Conservation (phyloP, 2,888 invertebrate species). For the Dichetophora obliterata region DNA sequence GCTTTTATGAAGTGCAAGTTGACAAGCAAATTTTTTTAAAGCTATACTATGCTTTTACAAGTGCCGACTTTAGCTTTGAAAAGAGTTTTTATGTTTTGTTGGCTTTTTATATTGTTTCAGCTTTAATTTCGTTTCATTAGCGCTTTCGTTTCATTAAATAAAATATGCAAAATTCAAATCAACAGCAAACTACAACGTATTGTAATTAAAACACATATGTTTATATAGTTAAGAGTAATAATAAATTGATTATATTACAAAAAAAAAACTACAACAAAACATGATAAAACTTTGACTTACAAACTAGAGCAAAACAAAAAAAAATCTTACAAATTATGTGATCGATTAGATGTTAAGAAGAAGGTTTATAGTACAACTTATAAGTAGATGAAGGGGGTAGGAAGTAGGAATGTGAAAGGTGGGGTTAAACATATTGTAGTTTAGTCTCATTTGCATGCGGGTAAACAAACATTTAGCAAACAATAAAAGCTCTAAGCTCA, state of each 20-base stretch:
- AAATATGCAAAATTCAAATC: slow-evolving; percentile 2
- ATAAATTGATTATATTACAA: slow-evolving; percentile 1
- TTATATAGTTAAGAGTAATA: background rate
- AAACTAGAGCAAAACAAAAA: slow-evolving; percentile 7
- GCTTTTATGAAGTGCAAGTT: no score
- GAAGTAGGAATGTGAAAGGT: background rate
- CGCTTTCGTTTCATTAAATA: background rate
- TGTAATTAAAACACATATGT: background rate
- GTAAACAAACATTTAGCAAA: slow-evolving; percentile 30
- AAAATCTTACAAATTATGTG: background rate
- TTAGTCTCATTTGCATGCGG: slow-evolving; percentile 30
- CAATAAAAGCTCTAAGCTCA: slow-evolving; percentile 11
- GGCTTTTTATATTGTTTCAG: background rate
- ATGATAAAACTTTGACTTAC: background rate
- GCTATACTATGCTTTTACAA: no score
- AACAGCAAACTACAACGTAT: slow-evolving; percentile 30
- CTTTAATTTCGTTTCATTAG: background rate
- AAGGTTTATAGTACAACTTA: slow-evolving; percentile 15
- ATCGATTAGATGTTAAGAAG: background rate
- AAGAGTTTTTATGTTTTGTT: no score
- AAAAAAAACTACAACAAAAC: background rate
- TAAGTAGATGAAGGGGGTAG: background rate
- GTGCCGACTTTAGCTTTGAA: no score
- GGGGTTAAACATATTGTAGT: background rate
- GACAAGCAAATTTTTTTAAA: no score